Evolutionary conservation across 1,140 invertebrate species (phyloP).

Genomic region (Drosophila subpulchrella): DNA sequence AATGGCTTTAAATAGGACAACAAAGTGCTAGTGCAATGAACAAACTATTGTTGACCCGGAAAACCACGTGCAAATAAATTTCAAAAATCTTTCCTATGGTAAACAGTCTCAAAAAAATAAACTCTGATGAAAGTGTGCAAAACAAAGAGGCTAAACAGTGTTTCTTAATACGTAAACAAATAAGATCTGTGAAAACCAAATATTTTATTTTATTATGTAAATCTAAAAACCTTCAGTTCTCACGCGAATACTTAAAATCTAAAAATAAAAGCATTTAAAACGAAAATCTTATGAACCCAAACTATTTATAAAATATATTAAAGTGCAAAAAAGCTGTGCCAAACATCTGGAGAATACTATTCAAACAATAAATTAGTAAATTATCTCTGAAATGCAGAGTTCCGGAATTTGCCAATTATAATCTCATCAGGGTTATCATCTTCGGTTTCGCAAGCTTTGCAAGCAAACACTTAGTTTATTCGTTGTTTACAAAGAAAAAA

Average conservation of each 20-base stretch:
- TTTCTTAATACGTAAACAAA: background rate
- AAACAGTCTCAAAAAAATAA: background rate
- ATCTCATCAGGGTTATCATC: conserved; percentile 3
- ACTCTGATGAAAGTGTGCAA: background rate
- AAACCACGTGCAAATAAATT: background rate
- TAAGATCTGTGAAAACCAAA: background rate
- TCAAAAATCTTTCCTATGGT: background rate
- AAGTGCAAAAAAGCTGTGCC: too few relatives aligned
- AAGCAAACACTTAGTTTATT: conserved; percentile 5
- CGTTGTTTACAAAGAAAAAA: conserved; percentile 10
- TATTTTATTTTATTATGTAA: background rate
- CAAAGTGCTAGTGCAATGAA: background rate
- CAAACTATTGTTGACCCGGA: background rate
- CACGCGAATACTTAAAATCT: background rate
- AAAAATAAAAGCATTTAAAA: background rate
- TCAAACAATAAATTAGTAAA: background rate
- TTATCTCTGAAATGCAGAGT: background rate
- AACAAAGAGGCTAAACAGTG: background rate
- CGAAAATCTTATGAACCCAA: background rate
- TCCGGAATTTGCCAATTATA: conserved; percentile 8
- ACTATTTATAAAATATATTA: background rate
- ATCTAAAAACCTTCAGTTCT: background rate
- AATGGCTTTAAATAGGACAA: background rate
- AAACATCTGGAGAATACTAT: background rate
- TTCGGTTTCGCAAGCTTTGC: background rate